Evolutionary conservation across 1,140 invertebrate genomes (phyloP), one percentile per base, ranked within the genome.

Genomic region (Monochamus saltuarius): DNA sequence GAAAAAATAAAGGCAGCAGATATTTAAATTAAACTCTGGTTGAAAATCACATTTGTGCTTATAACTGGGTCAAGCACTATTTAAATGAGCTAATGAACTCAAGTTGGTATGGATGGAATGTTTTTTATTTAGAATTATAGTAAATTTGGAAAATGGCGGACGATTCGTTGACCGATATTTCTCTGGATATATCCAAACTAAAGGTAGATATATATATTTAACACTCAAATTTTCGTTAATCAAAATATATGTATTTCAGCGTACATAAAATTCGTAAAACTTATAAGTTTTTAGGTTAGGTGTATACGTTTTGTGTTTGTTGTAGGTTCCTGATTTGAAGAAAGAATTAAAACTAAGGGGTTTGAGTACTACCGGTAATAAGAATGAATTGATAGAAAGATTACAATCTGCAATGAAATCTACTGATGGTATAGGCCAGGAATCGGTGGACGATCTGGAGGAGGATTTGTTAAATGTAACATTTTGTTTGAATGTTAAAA

Each of bases 271-370:
- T 35, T 50, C 7, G 14, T 45, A 11, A 46, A 19, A 11, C 39
- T 45, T 46, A 29, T 6, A 34, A 37, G n/a, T 59, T 62, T 59
- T 49, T 29, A 64, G 62, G 56, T 63, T 64, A 62, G 59, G 22
- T 54, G n/a, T 16, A 51, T 13, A n/a, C 47, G 16, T 50, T 40
- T 40, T 59, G n/a, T n/a, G n/a, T 46, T 34, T 36, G 61, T 73
- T 71, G 8, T 61, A 89, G 81, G 89, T 91, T 34, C 83, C 87
- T 7, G 91, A 94, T 73, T 79, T 94, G 61, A 90, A 89, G 66
- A 84, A 86, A 67, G 89, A 91, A 76, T 77, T 93, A 29, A 92
- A 92, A 77, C 78, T 84, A 61, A 84, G 89, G 70, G 90, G 89
- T 40, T 77, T 93, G 11, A 78, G 86, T 13, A 83, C 85, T 11